Base-by-base conservation (phyloP, 2,888 invertebrate species). In the Hypena proboscidalis region DNA sequence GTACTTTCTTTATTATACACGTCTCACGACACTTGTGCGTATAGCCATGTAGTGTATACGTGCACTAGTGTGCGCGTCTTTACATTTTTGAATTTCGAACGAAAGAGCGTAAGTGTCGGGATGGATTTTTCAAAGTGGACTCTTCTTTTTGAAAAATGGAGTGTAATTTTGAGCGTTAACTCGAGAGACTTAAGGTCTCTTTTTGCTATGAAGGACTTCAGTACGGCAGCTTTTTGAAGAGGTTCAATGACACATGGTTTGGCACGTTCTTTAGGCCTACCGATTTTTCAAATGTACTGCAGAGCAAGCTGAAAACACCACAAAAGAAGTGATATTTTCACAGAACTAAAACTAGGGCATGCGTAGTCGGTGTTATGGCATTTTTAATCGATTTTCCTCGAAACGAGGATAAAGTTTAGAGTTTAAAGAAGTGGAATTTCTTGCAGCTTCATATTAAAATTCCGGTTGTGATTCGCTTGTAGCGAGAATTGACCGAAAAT, bases 211-310 rank as follows among this genome's bases (percentile, higher is more conserved):
- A 48, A 35, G 36, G 40, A 21, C 34, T 46, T 42, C 40, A 50
- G 61, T 68, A 75, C 75, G 76, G 77, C 79, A 80, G 78, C 74
- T 77, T 86, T 86, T 71, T 75, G 79, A 79, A 74, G 67, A 74
- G 69, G 89, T 86, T 90, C 89, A 88, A 74, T 85, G 89, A 88
- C 89, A 81, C 78, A 70, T 60, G 74, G 84, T 88, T 89, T 89
- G 88, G 89, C 88, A 86, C 85, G 80, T 76, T 71, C 66, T 64
- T 59, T 66, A 56, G 70, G 83, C 83, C 83, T 78, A 79, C 80
- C 71, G 74, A 82, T 83, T 88, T 86, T 87, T 83, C 69, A 72
- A 70, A 63, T 59, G 70, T 69, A 55, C 65, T 61, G 50, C 50
- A 25, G 41, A 67, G 64, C 71, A 70, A 50, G 62, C 47, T 50